Evolutionary conservation across 1,140 invertebrate genomes (phyloP).

Genomic region (Steinernema khuongi): DNA sequence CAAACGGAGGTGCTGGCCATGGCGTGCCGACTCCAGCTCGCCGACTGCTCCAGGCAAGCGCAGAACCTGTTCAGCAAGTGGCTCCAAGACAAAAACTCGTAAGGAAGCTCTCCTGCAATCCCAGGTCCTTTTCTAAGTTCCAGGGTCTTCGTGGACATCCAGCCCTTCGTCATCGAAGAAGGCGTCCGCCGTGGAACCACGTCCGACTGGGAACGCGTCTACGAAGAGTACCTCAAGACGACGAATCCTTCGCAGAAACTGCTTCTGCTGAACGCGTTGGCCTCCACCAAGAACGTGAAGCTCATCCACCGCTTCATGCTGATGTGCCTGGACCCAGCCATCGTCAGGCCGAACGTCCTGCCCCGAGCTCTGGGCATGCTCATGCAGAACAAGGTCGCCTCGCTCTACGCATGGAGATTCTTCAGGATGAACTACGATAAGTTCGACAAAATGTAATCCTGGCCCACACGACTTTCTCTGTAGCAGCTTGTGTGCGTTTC

Average conservation of each 20-base stretch:
- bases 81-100: conserved; percentile 30
- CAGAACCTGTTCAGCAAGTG: conserved; percentile 38
- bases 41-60: conserved; percentile 39
- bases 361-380: conserved; percentile 32
- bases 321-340: conserved; percentile 34
- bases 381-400: conserved; percentile 37
- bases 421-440: conserved; percentile 35
- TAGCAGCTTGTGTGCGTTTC: conserved; percentile 8
- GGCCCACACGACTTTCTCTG: conserved; percentile 10
- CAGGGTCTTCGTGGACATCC: conserved; percentile 43
- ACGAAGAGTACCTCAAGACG: conserved; percentile 34
- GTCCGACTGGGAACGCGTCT: conserved; percentile 42
- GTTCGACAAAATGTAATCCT: conserved; percentile 36
- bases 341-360: conserved; percentile 38
- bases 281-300: conserved; percentile 33
- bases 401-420: conserved; percentile 32
- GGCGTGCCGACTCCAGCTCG: conserved; percentile 36
- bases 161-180: conserved; percentile 44
- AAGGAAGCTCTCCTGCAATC: neutral
- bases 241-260: conserved; percentile 37
- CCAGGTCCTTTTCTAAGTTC: conserved; percentile 20
- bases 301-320: conserved; percentile 37
- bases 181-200: conserved; percentile 38
- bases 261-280: conserved; percentile 36
- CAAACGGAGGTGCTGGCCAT: conserved; percentile 38